A percentile compares a stretch with the other conserved stretches of the same genome.
These are phyloP conservation scores for Yponomeuta malinellus DNA, from an alignment of 2,888 invertebrate genomes.

Conservation along the genomic window DNA sequence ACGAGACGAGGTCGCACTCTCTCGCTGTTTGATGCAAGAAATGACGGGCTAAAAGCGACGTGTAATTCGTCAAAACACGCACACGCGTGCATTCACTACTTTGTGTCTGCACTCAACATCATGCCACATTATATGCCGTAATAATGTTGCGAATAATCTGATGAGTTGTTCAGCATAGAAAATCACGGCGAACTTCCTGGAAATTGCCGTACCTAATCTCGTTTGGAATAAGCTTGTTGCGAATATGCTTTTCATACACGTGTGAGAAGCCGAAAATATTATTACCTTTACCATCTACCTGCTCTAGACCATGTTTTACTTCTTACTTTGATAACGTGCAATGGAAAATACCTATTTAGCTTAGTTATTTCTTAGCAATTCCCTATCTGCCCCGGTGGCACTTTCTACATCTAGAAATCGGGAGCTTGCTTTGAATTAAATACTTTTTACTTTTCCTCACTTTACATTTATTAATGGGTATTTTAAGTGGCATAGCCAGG, in stretches of 20 bases:
- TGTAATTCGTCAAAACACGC: constrained; percentile 64
- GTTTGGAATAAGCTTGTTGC: neutral
- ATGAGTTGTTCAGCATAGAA: neutral
- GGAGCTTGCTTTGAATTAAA: too few species aligned
- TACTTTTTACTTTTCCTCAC: too few species aligned
- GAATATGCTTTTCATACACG: neutral
- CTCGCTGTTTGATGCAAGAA: constrained; percentile 64
- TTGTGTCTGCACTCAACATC: constrained; percentile 7
- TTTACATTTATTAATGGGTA: too few species aligned
- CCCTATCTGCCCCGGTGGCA: too few species aligned
- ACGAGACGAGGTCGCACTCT: constrained; percentile 73
- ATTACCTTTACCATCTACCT: too few species aligned
- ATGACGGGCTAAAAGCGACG: constrained; percentile 64
- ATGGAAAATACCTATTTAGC: too few species aligned
- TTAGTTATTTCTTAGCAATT: too few species aligned
- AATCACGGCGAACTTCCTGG: neutral
- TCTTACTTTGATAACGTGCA: too few species aligned
- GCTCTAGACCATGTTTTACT: too few species aligned
- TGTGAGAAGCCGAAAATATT: neutral
- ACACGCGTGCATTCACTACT: constrained; percentile 21
- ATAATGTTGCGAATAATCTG: neutral
- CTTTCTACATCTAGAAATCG: too few species aligned
- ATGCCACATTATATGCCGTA: neutral
- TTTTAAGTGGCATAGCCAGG: too few species aligned
- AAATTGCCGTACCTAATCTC: neutral